These are phyloP conservation scores for Scomberomorus guttatus DNA, from an alignment of 2,797 vertebrate species.

Conservation along the genomic window DNA sequence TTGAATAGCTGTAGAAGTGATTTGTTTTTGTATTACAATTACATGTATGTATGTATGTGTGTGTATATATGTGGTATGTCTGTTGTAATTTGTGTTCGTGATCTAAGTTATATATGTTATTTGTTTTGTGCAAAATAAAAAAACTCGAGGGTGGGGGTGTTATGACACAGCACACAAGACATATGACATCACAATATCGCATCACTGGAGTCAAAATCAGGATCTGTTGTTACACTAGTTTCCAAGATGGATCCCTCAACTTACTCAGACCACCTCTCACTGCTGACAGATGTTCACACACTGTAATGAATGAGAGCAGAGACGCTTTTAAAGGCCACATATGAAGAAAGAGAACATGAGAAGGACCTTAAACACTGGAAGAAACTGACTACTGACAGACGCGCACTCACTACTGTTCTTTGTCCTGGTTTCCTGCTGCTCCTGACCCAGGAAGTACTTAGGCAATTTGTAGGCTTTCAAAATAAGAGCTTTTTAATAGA, in stretches of 20 bases:
- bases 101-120: too few relatives aligned
- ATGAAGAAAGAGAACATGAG: not conserved
- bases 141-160: too few relatives aligned
- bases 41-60: too few relatives aligned
- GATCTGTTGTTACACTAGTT: not conserved
- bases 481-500: constrained; percentile 48
- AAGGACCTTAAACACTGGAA: not conserved
- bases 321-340: not conserved
- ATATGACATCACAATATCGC: not conserved
- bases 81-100: too few relatives aligned
- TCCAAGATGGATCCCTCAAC: not conserved
- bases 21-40: too few relatives aligned
- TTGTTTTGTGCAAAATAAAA: too few relatives aligned
- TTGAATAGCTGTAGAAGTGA: too few relatives aligned
- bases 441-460: constrained; percentile 43
- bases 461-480: constrained; percentile 39
- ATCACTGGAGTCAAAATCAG: not conserved
- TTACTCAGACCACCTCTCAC: not conserved
- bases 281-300: not conserved
- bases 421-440: not conserved
- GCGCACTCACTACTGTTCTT: constrained; percentile 3
- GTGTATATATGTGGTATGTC: too few relatives aligned
- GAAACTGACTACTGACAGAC: accelerated
- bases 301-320: not conserved
- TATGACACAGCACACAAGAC: not conserved